Conservation (phyloP, 35 echinoderm and acorn worm genomes). For the Lytechinus pictus region DNA sequence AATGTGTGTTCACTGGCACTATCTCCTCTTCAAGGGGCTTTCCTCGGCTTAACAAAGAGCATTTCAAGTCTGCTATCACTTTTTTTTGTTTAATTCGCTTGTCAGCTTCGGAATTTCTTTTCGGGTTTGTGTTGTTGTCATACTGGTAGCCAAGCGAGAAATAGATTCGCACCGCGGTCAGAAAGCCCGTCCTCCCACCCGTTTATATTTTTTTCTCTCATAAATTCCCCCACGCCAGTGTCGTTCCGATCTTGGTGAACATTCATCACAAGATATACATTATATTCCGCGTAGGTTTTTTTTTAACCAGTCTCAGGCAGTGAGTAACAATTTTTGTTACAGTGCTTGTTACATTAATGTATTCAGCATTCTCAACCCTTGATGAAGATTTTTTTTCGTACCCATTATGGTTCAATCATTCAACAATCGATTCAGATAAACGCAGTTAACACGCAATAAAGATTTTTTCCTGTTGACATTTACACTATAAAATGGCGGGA, state of each 20-base stretch:
- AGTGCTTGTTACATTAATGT: no score
- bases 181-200: not conserved
- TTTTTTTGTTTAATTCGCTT: not conserved
- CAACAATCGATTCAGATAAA: no score
- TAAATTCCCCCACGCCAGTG: not conserved
- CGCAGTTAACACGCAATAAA: no score
- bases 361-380: no score
- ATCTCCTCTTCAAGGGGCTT: not conserved
- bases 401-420: no score
- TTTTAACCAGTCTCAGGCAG: no score
- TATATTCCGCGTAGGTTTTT: no score
- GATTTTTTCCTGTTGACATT: no score
- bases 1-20: conserved; percentile 31
- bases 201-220: not conserved
- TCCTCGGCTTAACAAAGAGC: not conserved
- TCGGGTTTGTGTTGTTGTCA: not conserved
- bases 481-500: no score
- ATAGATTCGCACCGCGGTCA: not conserved
- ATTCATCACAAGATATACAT: not conserved
- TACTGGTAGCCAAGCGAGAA: not conserved
- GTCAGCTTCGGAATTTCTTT: not conserved
- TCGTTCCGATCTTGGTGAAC: not conserved
- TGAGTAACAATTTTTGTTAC: no score
- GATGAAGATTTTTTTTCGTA: no score
- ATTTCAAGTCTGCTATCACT: not conserved